Evolutionary conservation across 2,888 invertebrate species (phyloP), one percentile per base, ranked within the genome.

Genomic region (Agriopis marginaria): DNA sequence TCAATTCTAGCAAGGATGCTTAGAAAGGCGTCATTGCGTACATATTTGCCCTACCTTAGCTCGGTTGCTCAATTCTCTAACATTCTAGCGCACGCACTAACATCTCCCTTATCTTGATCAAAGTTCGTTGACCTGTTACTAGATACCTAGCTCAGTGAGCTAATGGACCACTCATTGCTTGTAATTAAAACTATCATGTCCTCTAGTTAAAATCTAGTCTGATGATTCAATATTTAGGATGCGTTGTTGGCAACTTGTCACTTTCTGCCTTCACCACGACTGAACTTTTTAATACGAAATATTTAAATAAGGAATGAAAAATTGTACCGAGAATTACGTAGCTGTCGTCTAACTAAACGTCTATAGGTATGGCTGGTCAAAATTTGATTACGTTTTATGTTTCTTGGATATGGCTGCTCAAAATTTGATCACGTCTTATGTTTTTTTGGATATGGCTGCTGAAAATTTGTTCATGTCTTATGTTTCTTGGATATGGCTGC

Each of bases 61-160:
- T 56, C 40, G 40, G 42, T 70, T 70, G 58, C 70, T 62, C 66
- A 66, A 66, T 59, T 42, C 62, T n/a, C 56, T 61, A 63, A 49
- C 70, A 66, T 66, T 70, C 66, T 62, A 66, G 63, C 53, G 11
- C 63, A 45, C 54, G 51, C 10, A 7, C n/a, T n/a, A 23, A 32
- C 51, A 60, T 63, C 61, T 62, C 45, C 51, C 59, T 68, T 70
- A 69, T 65, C 69, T 66, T 61, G 51, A 66, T 66, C 53, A 69
- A 70, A 76, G 75, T 74, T 61, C 71, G 64, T 64, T 50, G 61
- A 64, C 70, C 70, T 60, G 45, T 32, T 10, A 9, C 60, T 60
- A 39, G 53, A 69, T 59, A 49, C 59, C 53, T 58, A 49, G 39
- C 61, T 44, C 63, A 45, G 17, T 56, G 45, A 50, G 63, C 56